Evolutionary conservation across 2,113 vertebrate species (phyloP).

Genomic region (Alaudala cheleensis): DNA sequence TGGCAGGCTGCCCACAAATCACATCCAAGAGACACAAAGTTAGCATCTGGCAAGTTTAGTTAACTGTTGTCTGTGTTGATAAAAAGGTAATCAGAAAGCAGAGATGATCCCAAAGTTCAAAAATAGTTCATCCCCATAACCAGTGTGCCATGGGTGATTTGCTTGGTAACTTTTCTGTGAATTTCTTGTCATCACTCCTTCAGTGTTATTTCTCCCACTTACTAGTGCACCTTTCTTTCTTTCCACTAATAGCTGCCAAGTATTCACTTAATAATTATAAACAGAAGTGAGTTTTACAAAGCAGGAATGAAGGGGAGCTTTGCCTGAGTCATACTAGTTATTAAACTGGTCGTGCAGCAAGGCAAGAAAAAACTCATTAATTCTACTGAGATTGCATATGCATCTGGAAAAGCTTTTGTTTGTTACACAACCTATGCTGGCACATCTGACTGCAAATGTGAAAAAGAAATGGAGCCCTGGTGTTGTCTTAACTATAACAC

Average conservation of each 20-base stretch:
- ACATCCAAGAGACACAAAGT: fast-evolving
- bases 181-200: not conserved
- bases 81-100: not conserved
- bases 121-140: not conserved
- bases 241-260: not conserved
- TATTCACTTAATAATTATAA: not conserved
- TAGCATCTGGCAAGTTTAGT: not conserved
- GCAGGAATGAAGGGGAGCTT: not conserved
- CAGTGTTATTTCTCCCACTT: not conserved
- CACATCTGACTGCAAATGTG: not conserved
- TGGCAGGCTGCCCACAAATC: not conserved
- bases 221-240: not conserved
- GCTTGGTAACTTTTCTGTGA: not conserved
- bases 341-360: not conserved
- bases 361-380: not conserved
- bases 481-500: not conserved
- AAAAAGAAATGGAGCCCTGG: not conserved
- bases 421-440: not conserved
- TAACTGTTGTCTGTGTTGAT: not conserved
- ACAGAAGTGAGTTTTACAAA: not conserved
- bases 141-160: not conserved
- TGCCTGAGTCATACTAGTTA: not conserved
- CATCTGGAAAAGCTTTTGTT: not conserved
- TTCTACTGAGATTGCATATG: not conserved
- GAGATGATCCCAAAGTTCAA: not conserved